Percentiles rank a stretch among this genome's conserved stretches.
Evolutionary conservation across 1,140 invertebrate species (phyloP).

Genomic region (Oscheius sp.): DNA sequence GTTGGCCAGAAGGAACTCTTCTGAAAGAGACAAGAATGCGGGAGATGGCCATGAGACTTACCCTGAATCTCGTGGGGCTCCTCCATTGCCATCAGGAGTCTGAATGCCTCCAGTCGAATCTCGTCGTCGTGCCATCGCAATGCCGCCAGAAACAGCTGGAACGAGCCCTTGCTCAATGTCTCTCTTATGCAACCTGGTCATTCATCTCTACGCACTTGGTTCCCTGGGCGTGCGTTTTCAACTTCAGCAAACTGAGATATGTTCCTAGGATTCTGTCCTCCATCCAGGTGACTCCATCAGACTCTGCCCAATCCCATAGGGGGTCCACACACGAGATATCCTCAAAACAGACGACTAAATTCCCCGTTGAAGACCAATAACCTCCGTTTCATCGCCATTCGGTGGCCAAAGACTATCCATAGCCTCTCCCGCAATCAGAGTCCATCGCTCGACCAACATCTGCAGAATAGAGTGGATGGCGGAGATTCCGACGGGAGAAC

Average conservation of each 20-base stretch:
- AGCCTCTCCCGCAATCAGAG: not conserved
- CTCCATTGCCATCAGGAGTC: not conserved
- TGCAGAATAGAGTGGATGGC: not conserved
- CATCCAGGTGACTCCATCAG: not conserved
- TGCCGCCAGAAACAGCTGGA: not conserved
- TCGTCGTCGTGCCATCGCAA: not conserved
- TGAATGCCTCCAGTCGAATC: not conserved
- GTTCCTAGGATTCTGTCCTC: not conserved
- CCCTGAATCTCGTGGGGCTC: not conserved
- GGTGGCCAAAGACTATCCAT: not conserved
- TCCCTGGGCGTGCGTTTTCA: too few relatives aligned
- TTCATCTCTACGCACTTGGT: too few relatives aligned
- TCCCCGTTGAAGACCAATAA: not conserved
- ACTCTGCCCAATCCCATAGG: not conserved
- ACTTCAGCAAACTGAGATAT: not conserved
- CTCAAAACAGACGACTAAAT: not conserved
- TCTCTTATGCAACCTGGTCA: too few relatives aligned
- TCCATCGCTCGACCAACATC: not conserved
- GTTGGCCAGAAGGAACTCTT: too few relatives aligned
- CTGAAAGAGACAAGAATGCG: too few relatives aligned
- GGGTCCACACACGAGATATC: constrained; percentile 1
- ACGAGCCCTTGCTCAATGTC: too few relatives aligned
- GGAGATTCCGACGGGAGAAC: not conserved
- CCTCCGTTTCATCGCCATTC: not conserved
- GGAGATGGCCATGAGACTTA: not conserved